Evolutionary conservation across 1,140 invertebrate species (phyloP).

Genomic region (Micrasema minimum): DNA sequence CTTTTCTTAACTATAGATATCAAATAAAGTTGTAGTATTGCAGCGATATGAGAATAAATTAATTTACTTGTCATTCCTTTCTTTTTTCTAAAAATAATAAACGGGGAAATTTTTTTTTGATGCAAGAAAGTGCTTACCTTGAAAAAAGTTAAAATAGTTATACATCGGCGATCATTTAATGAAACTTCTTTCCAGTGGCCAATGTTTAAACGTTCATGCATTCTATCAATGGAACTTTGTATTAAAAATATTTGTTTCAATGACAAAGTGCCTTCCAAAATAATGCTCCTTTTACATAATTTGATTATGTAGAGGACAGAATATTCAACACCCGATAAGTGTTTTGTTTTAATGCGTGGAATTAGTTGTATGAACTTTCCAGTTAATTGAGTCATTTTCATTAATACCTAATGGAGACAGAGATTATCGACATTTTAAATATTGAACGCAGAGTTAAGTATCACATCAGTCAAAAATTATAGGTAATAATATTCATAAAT

Average conservation of each 20-base stretch:
- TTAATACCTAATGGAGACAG: slow-evolving; percentile 22
- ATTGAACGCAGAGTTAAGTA: too few species aligned
- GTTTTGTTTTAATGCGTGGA: slow-evolving; percentile 25
- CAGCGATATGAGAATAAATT: too few species aligned
- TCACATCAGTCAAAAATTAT: too few species aligned
- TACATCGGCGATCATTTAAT: slow-evolving; percentile 68
- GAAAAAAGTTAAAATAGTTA: slow-evolving; percentile 72
- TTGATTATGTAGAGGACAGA: slow-evolving; percentile 35
- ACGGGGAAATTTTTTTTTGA: too few species aligned
- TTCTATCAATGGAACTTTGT: slow-evolving; percentile 74
- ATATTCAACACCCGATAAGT: slow-evolving; percentile 21
- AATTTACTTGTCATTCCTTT: too few species aligned
- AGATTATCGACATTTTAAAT: too few species aligned
- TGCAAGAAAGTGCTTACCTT: slow-evolving; percentile 61
- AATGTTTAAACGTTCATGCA: slow-evolving; percentile 85
- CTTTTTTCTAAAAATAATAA: too few species aligned
- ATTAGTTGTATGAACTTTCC: not conserved
- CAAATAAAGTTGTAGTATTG: too few species aligned
- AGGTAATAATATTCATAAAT: too few species aligned
- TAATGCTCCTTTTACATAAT: slow-evolving; percentile 1
- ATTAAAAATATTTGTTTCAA: slow-evolving; percentile 60
- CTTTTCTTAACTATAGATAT: too few species aligned
- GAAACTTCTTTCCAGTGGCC: slow-evolving; percentile 87
- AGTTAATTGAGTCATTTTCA: not conserved
- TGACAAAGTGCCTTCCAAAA: slow-evolving; percentile 22